Base-by-base conservation (phyloP, 2,113 vertebrate species). In the Dipodomys merriami region DNA sequence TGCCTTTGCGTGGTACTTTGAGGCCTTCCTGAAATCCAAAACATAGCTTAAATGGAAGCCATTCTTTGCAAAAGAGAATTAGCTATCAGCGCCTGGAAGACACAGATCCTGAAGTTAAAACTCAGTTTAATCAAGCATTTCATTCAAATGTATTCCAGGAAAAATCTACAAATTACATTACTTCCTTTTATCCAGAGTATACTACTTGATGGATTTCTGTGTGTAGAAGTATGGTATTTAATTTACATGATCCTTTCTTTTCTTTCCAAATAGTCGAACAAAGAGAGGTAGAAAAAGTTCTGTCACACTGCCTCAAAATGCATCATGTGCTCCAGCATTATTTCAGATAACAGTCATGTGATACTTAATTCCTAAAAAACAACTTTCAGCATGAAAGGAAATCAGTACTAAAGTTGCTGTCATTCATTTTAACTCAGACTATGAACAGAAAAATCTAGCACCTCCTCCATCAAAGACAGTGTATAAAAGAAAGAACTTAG, bases 281-380 rank as follows among this genome's bases (percentile, higher is more conserved):
- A 6, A 79, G 88, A 65, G 5, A 62, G 91, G 6, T 79, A 90
- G 49, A 91, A 93, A 93, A 22, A n/a, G 16, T 2, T 44, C 25
- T 64, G 20, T 73, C n/a, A 80, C 4, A 1, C 20, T 49, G 1
- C 44, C 53, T 6, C 49, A 67, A 72, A 72, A 44, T 60, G 18
- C 7, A 39, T 10, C n/a, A 79, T 30, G 80, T 5, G 1, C 18
- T 30, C 25, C 15, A n/a, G 20, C 5, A 86, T 68, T n/a, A 62
- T 88, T 93, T 96, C 81, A 92, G 71, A 57, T 72, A 80, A 87
- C 86, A 91, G 30, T 65, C n/a, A 39, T 83, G 39, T 73, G 44
- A 72, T 81, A 13, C 12, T 93, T 79, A 93, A 93, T 79, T 85
- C 96, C 64, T 53, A 80, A 94, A 92, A 86, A 80, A 8, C 25